Base-by-base conservation (phyloP, 2,797 vertebrate species). In the Sarcoramphus papa region DNA sequence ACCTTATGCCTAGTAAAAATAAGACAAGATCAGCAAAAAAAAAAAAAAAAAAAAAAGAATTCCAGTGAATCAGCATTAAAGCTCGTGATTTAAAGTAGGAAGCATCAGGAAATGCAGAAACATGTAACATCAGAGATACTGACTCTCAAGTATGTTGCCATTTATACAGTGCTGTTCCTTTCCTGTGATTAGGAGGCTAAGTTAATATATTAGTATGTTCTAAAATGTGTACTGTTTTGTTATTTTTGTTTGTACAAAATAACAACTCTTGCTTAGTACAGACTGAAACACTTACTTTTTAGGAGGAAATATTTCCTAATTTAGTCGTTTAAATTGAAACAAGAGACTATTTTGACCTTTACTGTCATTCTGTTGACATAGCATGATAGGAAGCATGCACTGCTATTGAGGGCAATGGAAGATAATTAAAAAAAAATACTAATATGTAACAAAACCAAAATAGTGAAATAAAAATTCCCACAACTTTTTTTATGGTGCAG, bases 51-150 rank as follows among this genome's bases (percentile, higher is more conserved):
- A 17, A 7, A 10, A 9, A 47, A 48, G 12, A 25, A 30, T 28
- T 21, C 23, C 48, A 21, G 10, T 65, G 75, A 92, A 65, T 94
- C 92, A 96, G 84, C 88, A 77, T 74, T 72, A 75, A 75, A 91
- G n/a, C 82, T 91, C 1, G 1, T 93, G 78, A 94, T 89, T 92
- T 93, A 62, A 88, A 85, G 76, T 48, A 80, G 43, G 69, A 95
- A 90, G 54, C 48, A 60, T 57, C 77, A 92, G 86, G 92, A 97
- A 96, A 92, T 73, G 43, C 50, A 91, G 59, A 93, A 87, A 87
- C 83, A 77, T 40, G 48, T 74, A 69, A 5, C 62, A 64, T 83
- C 76, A 92, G 68, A 88, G 54, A 91, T 77, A 78, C 43, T 65
- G 87, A 72, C 43, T 45, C n/a, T 69, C 72, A 63, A 83, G 20